Base-by-base conservation (phyloP, 35 echinoderm and acorn worm species). In the Holothuria glaberrima region DNA sequence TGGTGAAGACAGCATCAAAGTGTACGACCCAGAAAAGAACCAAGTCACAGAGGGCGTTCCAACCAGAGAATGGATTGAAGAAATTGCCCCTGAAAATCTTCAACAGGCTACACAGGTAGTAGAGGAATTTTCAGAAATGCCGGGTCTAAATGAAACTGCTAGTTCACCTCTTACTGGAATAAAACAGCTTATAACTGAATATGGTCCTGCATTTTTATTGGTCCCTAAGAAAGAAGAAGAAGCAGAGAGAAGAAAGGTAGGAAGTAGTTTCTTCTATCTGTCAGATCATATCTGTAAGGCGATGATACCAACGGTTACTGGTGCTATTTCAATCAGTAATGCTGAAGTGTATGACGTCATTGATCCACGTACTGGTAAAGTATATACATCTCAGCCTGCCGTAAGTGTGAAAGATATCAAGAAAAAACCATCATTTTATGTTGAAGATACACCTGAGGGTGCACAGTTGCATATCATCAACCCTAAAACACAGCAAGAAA, bases 61-160 rank as follows among this genome's bases (percentile, higher is more conserved):
- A 84, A 84, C 80, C 59, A 84, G 58, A n/a, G 80, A 84, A 28
- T 84, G 80, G 80, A 60, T 84, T 64, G 80, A 26, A 48, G 46
- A 61, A 21, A 26, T 62, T 2, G 50, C 3, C 5, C 12, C 50
- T 54, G 50, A 54, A 54, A 54, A 14, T 7, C 2, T n/a, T 5
- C 2, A 2, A 2, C 62, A 21, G 3, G 62, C 62, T 65, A 1
- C 28, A 65, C 20, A 12, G 62, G 5, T n/a, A 12, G 62, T 65
- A 65, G 7, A 12, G 2, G 3, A 65, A 21, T n/a, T n/a, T n/a
- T n/a, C n/a, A n/a, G n/a, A n/a, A n/a, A n/a, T n/a, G n/a, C n/a
- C n/a, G n/a, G n/a, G n/a, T n/a, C n/a, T n/a, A n/a, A n/a, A n/a
- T n/a, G n/a, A n/a, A n/a, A n/a, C n/a, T n/a, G n/a, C n/a, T n/a